Conservation (phyloP, 2,113 vertebrate genomes). For the Strigops habroptila region DNA sequence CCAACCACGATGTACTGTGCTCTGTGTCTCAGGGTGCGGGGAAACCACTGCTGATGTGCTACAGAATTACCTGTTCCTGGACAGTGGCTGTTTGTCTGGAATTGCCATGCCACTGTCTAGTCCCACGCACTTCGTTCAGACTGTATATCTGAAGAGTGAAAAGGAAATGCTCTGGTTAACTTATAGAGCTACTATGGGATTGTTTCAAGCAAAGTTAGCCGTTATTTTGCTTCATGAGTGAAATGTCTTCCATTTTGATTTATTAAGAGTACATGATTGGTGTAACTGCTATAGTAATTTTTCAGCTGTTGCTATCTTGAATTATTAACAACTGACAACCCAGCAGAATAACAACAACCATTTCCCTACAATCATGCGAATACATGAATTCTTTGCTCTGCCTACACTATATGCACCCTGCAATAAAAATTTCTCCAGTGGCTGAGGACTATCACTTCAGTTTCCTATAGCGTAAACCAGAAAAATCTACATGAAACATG, state of each 20-base stretch:
- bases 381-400: neutral
- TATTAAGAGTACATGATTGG: neutral
- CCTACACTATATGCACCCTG: neutral
- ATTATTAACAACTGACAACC: neutral
- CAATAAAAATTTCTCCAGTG: neutral
- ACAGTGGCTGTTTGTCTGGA: neutral
- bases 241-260: neutral
- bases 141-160: neutral
- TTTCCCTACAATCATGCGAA: neutral
- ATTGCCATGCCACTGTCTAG: neutral
- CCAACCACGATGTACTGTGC: rapidly evolving
- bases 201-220: neutral
- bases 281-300: neutral
- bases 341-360: neutral
- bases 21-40: neutral
- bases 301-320: neutral
- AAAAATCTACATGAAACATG: neutral
- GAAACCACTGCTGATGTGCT: neutral
- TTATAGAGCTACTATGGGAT: neutral
- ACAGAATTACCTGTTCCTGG: neutral
- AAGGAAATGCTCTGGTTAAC: neutral
- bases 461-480: neutral
- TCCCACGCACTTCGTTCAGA: neutral
- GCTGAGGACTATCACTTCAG: neutral
- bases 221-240: neutral